Evolutionary conservation across 1,140 invertebrate species (phyloP).

Genomic region (Elysia chlorotica): DNA sequence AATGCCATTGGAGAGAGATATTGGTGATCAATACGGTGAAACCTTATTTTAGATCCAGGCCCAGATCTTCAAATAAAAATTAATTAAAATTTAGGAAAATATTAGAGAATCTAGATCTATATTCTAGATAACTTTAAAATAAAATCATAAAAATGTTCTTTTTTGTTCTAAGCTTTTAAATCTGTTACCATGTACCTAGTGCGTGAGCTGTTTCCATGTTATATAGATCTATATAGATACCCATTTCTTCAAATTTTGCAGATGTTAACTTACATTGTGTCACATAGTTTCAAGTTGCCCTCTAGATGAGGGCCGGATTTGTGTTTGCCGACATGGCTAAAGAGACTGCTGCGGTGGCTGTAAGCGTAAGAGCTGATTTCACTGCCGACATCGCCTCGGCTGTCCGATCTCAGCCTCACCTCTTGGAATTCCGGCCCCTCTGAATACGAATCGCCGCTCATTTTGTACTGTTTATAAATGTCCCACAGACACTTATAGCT

Average conservation of each 20-base stretch:
- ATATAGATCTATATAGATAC: neutral
- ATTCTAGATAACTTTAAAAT: neutral
- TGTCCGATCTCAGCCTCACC: neutral
- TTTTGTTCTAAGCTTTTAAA: neutral
- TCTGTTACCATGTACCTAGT: neutral
- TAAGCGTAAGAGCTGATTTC: slow-evolving; percentile 8
- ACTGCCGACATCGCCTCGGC: slow-evolving; percentile 3
- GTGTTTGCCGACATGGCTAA: neutral
- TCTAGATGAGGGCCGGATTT: slow-evolving; percentile 41
- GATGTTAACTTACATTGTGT: slow-evolving; percentile 36
- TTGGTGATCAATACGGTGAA: no score
- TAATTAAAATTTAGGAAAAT: neutral
- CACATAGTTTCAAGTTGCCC: slow-evolving; percentile 42
- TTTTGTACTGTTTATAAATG: neutral
- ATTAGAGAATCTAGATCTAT: neutral
- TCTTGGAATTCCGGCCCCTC: neutral
- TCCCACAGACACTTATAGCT: no score
- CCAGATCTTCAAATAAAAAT: no score
- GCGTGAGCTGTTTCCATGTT: neutral
- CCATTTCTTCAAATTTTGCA: neutral
- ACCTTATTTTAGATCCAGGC: no score
- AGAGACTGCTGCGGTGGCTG: slow-evolving; percentile 2
- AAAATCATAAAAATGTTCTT: neutral
- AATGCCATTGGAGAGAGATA: no score
- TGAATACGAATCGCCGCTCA: neutral